phyloP scores from a whole-genome alignment of 2,888 invertebrate genomes.

The Scaptomyza tumidula region DNA sequence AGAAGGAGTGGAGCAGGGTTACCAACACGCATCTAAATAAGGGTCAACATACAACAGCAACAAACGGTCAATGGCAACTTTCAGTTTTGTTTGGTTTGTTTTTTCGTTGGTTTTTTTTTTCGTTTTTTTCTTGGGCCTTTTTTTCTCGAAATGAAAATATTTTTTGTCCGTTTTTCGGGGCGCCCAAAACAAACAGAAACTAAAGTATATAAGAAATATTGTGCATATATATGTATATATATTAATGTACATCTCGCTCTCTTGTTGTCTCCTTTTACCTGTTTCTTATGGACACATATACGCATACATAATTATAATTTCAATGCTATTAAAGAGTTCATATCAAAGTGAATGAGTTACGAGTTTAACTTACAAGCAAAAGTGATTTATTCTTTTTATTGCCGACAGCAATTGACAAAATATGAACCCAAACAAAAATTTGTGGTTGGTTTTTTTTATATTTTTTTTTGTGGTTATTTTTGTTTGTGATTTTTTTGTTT shows the following conservation, averaged over 20 bases:
- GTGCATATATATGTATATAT: not conserved
- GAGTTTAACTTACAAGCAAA: slow-evolving; percentile 30
- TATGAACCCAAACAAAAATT: not conserved
- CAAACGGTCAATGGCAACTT: slow-evolving; percentile 52
- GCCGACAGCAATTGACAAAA: slow-evolving; percentile 14
- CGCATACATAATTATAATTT: slow-evolving; percentile 79
- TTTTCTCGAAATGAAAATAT: slow-evolving; percentile 33
- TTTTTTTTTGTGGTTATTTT: slow-evolving; percentile 31
- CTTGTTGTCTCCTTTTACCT: slow-evolving; percentile 1
- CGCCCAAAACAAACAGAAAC: slow-evolving; percentile 25
- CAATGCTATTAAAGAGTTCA: slow-evolving; percentile 72
- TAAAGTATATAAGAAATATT: not conserved
- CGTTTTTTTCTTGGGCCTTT: not conserved
- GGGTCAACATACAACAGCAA: slow-evolving; percentile 34
- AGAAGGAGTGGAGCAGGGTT: too few species aligned
- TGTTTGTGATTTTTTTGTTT: not conserved
- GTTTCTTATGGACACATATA: slow-evolving; percentile 57
- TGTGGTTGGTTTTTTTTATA: not conserved
- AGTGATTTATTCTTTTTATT: slow-evolving; percentile 44
- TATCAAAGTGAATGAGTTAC: slow-evolving; percentile 73
- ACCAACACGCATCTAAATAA: slow-evolving; percentile 17
- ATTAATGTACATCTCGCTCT: slow-evolving; percentile 2
- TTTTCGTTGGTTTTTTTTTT: not conserved
- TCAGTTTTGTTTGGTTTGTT: slow-evolving; percentile 16
- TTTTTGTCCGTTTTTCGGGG: slow-evolving; percentile 11